A percentile compares a stretch with the other conserved stretches of the same genome.
These are phyloP conservation scores for Epizoanthus stellaris DNA, from an alignment of 92 coral and sea anemone species.

Conservation along the genomic window DNA sequence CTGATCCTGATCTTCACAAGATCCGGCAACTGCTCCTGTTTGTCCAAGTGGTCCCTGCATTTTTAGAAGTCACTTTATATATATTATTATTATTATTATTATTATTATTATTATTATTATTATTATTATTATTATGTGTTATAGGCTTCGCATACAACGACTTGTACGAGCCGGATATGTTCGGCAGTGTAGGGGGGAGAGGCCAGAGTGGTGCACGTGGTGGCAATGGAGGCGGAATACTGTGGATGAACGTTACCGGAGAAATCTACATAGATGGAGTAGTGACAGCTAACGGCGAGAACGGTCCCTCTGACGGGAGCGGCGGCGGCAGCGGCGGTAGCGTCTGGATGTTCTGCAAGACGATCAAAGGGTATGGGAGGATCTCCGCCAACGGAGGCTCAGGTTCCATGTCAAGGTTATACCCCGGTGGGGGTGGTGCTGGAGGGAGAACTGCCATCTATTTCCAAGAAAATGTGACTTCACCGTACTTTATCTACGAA, in stretches of 20 bases:
- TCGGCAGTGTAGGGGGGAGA: slow-evolving; percentile 78
- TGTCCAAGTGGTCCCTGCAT: no score
- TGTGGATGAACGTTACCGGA: slow-evolving; percentile 77
- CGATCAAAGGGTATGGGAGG: slow-evolving; percentile 70
- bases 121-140: neutral
- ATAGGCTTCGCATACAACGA: slow-evolving; percentile 72
- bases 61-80: no score
- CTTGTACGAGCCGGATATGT: slow-evolving; percentile 70
- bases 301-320: slow-evolving; percentile 57
- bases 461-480: slow-evolving; percentile 66
- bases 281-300: slow-evolving; percentile 71
- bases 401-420: slow-evolving; percentile 41
- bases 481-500: slow-evolving; percentile 73
- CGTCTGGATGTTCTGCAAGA: slow-evolving; percentile 75
- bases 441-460: slow-evolving; percentile 81
- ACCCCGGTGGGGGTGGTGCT: slow-evolving; percentile 78
- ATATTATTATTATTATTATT: no score
- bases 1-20: no score
- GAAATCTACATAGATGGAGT: slow-evolving; percentile 69
- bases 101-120: no score
- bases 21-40: no score
- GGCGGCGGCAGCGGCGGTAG: slow-evolving; percentile 88
- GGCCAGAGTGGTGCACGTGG: slow-evolving; percentile 53
- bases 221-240: slow-evolving; percentile 78
- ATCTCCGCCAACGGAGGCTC: slow-evolving; percentile 73